Base-by-base conservation (phyloP, 1,140 invertebrate genomes). In the Caerostris darwini region DNA sequence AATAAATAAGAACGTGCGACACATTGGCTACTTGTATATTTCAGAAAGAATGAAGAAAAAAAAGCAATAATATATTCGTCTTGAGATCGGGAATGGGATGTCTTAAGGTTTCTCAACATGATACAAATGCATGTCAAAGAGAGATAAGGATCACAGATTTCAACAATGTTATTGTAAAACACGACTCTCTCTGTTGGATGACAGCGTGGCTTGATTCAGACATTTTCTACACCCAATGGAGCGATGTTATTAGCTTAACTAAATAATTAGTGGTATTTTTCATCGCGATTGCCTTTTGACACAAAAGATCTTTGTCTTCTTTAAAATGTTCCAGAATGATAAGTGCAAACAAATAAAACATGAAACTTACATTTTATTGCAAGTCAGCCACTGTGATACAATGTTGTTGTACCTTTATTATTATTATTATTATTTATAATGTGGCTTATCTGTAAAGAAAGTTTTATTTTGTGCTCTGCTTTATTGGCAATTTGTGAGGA, bases 221-320 rank as follows among this genome's bases (percentile, higher is more conserved):
- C 34, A 34, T 34, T 34, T 34, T 34, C 34, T 34, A 34, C 0
- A 34, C 1, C 34, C 34, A 8, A 8, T 7, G 54, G 19, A 34
- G 57, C 82, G n/a, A 57, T 57, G 82, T n/a, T 10, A 58, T 85
- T 85, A 85, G 56, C 19, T 17, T 57, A 83, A 83, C 81, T 17
- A 17, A 83, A n/a, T 7, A n/a, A 85, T 85, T 58, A 85, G 82
- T 85, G 53, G 71, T 50, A 58, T 54, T 85, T 8, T 85, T 57
- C 19, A 85, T 58, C 56, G 8, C n/a, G 14, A 10, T 54, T 57
- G 7, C n/a, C 19, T 1, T n/a, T 58, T 85, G 56, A 12, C 82
- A 85, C 82, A 85, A 85, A 85, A 58, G 10, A 19, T 1, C 17
- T 19, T 56, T 85, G 56, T 54, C 57, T 10, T n/a, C 19, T 77